Percentiles rank a stretch among this genome's conserved stretches.
Conservation (phyloP, 2,888 invertebrate genomes). For the Blastobasis adustella region DNA sequence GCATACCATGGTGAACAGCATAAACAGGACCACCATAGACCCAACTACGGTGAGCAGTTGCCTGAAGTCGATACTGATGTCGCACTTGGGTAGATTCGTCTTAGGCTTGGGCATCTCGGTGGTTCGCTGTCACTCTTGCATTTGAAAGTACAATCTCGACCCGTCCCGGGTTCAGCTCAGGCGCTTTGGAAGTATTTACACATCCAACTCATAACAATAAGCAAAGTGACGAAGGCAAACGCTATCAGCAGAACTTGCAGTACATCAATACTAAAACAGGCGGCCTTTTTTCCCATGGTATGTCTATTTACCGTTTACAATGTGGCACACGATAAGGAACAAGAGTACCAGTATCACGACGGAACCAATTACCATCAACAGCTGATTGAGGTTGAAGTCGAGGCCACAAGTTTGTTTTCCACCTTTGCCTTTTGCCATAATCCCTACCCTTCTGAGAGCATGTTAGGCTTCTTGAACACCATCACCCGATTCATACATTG, state of each 20-base stretch:
- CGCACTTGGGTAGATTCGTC: conserved; percentile 4
- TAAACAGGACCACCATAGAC: conserved; percentile 19
- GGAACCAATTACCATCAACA: conserved; percentile 50
- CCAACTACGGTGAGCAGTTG: conserved; percentile 26
- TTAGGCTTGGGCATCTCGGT: too few relatives aligned
- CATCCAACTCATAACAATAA: conserved; percentile 53
- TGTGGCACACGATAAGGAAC: conserved; percentile 49
- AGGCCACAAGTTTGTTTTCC: conserved; percentile 21
- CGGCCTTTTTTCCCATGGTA: conserved; percentile 19
- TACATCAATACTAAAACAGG: conserved; percentile 35
- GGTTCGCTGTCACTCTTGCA: too few relatives aligned
- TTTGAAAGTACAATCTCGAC: too few relatives aligned
- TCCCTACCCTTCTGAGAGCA: neutral
- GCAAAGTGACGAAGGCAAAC: conserved; percentile 44
- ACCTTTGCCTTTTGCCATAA: conserved; percentile 5
- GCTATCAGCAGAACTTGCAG: conserved; percentile 43
- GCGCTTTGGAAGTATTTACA: conserved; percentile 45
- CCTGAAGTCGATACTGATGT: conserved; percentile 17
- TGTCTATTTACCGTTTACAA: conserved; percentile 32
- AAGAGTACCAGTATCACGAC: conserved; percentile 45
- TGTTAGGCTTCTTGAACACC: neutral
- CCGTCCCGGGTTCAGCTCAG: conserved; percentile 2
- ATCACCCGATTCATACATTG: too few relatives aligned
- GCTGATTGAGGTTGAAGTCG: conserved; percentile 44
- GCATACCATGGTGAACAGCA: conserved; percentile 24